phyloP scores from a whole-genome alignment of 1,140 invertebrate species.

The Cyclina sinensis region DNA sequence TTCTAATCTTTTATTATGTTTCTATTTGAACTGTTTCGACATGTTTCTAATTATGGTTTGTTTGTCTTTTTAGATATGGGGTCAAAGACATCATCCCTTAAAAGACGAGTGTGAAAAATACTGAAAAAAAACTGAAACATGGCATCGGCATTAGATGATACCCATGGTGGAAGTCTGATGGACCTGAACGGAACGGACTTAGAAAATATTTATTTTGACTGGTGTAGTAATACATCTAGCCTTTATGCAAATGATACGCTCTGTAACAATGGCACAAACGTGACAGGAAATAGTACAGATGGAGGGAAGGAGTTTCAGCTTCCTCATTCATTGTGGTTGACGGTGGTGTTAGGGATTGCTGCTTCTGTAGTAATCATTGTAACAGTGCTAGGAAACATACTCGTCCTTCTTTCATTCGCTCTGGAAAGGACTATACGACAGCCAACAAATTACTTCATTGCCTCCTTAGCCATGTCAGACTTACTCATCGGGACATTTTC shows the following conservation, averaged over 20 bases:
- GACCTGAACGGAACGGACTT: constrained; percentile 16
- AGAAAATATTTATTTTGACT: not conserved
- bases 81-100: too few relatives aligned
- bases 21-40: not conserved
- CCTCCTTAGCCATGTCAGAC: constrained; percentile 98
- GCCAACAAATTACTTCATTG: constrained; percentile 99
- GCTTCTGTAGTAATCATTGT: constrained; percentile 88
- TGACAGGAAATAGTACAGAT: not conserved
- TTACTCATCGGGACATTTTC: constrained; percentile 96
- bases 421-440: constrained; percentile 99
- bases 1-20: not conserved
- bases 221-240: not conserved
- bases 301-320: constrained; percentile 84
- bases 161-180: not conserved
- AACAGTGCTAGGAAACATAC: constrained; percentile 93
- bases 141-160: not conserved
- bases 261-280: not conserved
- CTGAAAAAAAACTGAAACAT: too few relatives aligned
- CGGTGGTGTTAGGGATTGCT: constrained; percentile 96
- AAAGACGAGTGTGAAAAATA: too few relatives aligned
- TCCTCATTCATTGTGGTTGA: constrained; percentile 96
- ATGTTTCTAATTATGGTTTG: not conserved
- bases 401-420: constrained; percentile 98
- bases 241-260: not conserved
- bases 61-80: not conserved